Conservation (phyloP, 2,113 vertebrate species). For the Bothrops jararaca region DNA sequence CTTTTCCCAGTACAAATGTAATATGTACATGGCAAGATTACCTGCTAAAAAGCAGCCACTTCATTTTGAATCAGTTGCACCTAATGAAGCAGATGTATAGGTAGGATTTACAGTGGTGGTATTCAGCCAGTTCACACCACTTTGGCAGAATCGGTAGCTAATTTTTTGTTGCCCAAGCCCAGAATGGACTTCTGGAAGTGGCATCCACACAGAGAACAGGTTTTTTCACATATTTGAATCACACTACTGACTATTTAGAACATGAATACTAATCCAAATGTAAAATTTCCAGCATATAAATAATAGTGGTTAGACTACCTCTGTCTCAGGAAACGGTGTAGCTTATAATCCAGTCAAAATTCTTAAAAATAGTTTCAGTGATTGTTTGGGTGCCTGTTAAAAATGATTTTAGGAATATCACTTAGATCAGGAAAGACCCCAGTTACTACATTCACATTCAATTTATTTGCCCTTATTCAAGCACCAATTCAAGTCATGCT, state of each 20-base stretch:
- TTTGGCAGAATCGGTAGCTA: too few species aligned
- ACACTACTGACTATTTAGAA: background rate
- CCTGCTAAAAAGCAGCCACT: background rate
- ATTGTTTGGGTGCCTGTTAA: background rate
- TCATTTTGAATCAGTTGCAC: background rate
- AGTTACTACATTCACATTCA: background rate
- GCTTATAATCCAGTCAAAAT: background rate
- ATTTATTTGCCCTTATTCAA: background rate
- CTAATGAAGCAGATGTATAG: background rate
- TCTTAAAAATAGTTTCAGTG: background rate
- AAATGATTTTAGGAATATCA: background rate
- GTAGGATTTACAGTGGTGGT: too few species aligned
- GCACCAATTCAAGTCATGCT: background rate
- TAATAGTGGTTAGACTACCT: background rate
- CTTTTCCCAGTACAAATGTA: background rate
- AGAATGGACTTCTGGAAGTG: too few species aligned
- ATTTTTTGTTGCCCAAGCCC: too few species aligned
- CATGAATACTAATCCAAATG: background rate
- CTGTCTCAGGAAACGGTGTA: background rate
- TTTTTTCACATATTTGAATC: too few species aligned
- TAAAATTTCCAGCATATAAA: background rate
- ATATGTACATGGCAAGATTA: background rate
- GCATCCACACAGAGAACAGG: too few species aligned
- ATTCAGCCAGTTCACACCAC: too few species aligned
- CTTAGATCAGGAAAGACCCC: background rate